These are phyloP conservation scores for Saccostrea glomerata DNA, from an alignment of 1,140 invertebrate species.

Conservation along the genomic window DNA sequence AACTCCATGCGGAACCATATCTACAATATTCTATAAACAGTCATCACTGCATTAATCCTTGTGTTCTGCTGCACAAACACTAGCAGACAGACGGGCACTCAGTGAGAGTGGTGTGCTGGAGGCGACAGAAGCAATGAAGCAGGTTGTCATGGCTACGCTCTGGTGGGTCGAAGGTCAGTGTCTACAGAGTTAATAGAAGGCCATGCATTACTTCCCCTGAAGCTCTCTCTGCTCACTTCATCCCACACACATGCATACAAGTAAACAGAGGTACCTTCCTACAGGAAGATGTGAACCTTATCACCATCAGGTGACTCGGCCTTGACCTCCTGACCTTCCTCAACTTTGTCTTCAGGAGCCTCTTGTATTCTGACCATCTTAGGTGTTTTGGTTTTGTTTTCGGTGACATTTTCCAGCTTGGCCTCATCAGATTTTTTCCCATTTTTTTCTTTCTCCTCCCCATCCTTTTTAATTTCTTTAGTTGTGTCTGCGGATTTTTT, in stretches of 20 bases:
- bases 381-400: constrained; percentile 18
- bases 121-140: constrained; percentile 32
- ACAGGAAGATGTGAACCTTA: constrained; percentile 35
- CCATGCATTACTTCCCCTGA: constrained; percentile 37
- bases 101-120: constrained; percentile 27
- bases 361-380: constrained; percentile 39
- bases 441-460: constrained; percentile 1
- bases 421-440: constrained; percentile 17
- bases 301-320: constrained; percentile 20
- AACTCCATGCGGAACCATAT: constrained; percentile 34
- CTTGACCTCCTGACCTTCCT: constrained; percentile 4
- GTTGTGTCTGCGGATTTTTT: constrained; percentile 51
- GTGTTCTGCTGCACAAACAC: constrained; percentile 21
- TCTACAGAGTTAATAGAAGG: constrained; percentile 27
- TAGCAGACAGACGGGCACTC: constrained; percentile 22
- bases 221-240: constrained; percentile 32
- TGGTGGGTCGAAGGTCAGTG: constrained; percentile 26
- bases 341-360: constrained; percentile 16
- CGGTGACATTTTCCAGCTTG: constrained; percentile 7
- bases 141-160: constrained; percentile 34
- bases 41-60: constrained; percentile 24
- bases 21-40: constrained; percentile 18
- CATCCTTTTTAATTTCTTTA: constrained; percentile 21
- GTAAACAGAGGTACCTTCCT: constrained; percentile 32
- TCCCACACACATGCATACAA: constrained; percentile 31